These are phyloP conservation scores for Dendrolimus kikuchii DNA, from an alignment of 1,140 invertebrate genomes.

Conservation along the genomic window DNA sequence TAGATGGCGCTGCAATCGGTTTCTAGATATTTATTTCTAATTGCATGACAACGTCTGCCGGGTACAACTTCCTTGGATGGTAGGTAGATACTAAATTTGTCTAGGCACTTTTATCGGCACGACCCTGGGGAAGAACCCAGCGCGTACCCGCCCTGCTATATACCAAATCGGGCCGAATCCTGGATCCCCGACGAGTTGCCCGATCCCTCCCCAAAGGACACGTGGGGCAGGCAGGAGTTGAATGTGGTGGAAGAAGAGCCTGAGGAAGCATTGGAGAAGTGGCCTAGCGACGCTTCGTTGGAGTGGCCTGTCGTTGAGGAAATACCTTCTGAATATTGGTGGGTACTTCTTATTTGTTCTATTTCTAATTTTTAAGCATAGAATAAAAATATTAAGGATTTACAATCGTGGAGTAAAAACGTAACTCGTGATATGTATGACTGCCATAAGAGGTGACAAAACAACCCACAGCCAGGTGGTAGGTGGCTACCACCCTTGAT, in stretches of 20 bases:
- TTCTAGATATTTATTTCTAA: too few species aligned
- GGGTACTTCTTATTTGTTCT: conserved; percentile 1
- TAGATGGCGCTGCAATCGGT: too few species aligned
- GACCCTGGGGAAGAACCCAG: conserved; percentile 54
- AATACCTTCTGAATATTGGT: conserved; percentile 51
- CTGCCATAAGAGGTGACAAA: too few species aligned
- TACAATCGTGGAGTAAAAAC: too few species aligned
- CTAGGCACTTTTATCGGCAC: conserved; percentile 55
- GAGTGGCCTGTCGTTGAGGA: conserved; percentile 36
- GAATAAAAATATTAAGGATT: too few species aligned
- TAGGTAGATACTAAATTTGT: background rate
- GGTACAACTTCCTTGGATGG: too few species aligned
- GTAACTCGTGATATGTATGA: too few species aligned
- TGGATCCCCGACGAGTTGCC: conserved; percentile 49
- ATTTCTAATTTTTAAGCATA: too few species aligned
- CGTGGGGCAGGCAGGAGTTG: conserved; percentile 38
- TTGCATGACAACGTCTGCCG: too few species aligned
- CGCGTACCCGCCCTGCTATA: conserved; percentile 41
- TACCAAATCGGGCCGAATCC: conserved; percentile 44
- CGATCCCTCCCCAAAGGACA: conserved; percentile 49
- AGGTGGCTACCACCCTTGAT: too few species aligned
- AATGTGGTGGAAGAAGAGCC: conserved; percentile 30
- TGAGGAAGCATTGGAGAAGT: conserved; percentile 27
- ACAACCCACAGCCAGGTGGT: too few species aligned
- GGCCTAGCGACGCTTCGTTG: conserved; percentile 33